Evolutionary conservation across 2,888 invertebrate genomes (phyloP).

Genomic region (Fragum whitleyi): DNA sequence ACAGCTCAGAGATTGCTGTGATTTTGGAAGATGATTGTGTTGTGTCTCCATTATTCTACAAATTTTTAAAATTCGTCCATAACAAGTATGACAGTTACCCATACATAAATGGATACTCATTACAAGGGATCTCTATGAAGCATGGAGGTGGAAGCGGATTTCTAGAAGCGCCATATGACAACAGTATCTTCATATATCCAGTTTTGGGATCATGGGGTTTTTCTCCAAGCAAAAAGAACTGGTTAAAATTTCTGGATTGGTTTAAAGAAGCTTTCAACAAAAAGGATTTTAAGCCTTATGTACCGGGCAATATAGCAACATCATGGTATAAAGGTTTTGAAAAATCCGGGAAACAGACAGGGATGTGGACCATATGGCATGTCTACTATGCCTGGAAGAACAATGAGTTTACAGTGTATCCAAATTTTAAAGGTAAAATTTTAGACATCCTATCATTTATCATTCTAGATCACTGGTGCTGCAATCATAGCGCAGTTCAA

Average conservation of each 20-base stretch:
- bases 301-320: slow-evolving; percentile 72
- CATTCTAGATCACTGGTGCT: not conserved
- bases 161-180: slow-evolving; percentile 55
- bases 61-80: slow-evolving; percentile 76
- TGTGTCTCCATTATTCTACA: slow-evolving; percentile 74
- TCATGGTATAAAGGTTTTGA: slow-evolving; percentile 73
- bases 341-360: slow-evolving; percentile 58
- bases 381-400: slow-evolving; percentile 73
- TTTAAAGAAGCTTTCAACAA: slow-evolving; percentile 56
- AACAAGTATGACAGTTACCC: slow-evolving; percentile 64
- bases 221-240: slow-evolving; percentile 70
- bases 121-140: slow-evolving; percentile 70
- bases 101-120: slow-evolving; percentile 71
- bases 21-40: slow-evolving; percentile 79
- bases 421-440: slow-evolving; percentile 67
- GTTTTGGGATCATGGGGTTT: slow-evolving; percentile 78
- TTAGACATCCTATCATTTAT: not conserved
- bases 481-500: too few relatives aligned
- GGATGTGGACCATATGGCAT: slow-evolving; percentile 82
- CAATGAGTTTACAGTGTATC: slow-evolving; percentile 70
- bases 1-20: slow-evolving; percentile 74
- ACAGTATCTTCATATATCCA: slow-evolving; percentile 70
- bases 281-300: slow-evolving; percentile 68
- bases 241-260: slow-evolving; percentile 71
- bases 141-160: slow-evolving; percentile 51